Evolutionary conservation across 2,113 vertebrate species (phyloP).

Genomic region (Nothocercus julius): DNA sequence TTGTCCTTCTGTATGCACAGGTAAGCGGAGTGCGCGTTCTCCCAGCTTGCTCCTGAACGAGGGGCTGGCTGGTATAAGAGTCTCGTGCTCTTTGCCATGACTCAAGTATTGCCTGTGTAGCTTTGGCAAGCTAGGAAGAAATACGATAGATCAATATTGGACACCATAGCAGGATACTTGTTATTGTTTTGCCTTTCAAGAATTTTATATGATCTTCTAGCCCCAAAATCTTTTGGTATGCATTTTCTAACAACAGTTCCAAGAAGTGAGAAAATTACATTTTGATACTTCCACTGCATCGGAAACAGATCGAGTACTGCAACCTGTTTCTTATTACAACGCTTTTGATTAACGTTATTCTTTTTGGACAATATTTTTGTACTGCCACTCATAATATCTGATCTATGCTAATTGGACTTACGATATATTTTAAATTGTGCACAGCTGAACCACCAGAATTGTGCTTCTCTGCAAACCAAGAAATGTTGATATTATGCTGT

Average conservation of each 20-base stretch:
- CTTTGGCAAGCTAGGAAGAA: background rate
- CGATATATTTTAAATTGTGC: accelerated
- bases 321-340: background rate
- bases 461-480: background rate
- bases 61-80: background rate
- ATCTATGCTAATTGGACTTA: background rate
- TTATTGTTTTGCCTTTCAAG: background rate
- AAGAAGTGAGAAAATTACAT: background rate
- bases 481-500: background rate
- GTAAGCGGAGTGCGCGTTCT: background rate
- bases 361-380: background rate
- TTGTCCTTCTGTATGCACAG: background rate
- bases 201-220: background rate
- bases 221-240: accelerated
- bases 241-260: background rate
- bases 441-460: background rate
- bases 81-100: background rate
- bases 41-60: background rate
- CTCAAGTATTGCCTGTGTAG: background rate
- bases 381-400: background rate
- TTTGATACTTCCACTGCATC: background rate
- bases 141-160: background rate
- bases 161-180: background rate
- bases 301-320: background rate
- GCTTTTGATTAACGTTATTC: background rate